These are phyloP conservation scores for Meiosimyza platycephala DNA, from an alignment of 2,888 invertebrate species.

Conservation along the genomic window DNA sequence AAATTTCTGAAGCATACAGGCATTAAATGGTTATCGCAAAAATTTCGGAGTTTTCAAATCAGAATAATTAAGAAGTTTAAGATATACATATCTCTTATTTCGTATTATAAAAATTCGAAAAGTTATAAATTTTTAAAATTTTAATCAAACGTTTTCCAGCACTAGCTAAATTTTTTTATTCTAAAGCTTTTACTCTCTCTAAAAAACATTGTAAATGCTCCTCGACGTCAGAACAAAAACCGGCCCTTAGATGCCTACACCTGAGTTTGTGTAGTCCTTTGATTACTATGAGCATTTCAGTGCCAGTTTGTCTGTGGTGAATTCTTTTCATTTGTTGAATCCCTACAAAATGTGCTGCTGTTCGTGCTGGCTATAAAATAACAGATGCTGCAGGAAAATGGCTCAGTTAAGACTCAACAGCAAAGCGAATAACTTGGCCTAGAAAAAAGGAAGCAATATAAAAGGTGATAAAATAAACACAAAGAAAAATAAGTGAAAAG, in stretches of 20 bases:
- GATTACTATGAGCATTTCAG: background rate
- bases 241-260: background rate
- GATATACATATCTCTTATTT: too few species aligned
- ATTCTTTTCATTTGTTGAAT: constrained; percentile 34
- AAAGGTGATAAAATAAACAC: background rate
- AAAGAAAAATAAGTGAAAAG: constrained; percentile 17
- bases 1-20: too few species aligned
- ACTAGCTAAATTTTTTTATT: too few species aligned
- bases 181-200: too few species aligned
- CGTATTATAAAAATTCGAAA: too few species aligned
- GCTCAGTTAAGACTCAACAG: constrained; percentile 57
- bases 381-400: constrained; percentile 42
- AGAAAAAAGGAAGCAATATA: constrained; percentile 34
- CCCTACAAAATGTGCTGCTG: constrained; percentile 5
- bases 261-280: background rate
- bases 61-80: too few species aligned
- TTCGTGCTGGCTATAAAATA: constrained; percentile 54
- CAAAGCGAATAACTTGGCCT: constrained; percentile 47
- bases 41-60: too few species aligned
- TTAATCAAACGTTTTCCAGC: too few species aligned
- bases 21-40: too few species aligned
- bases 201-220: too few species aligned
- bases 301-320: constrained; percentile 54
- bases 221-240: too few species aligned
- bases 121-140: too few species aligned